These are phyloP conservation scores for Papilio demoleus DNA, from an alignment of 2,888 invertebrate genomes.

Conservation along the genomic window DNA sequence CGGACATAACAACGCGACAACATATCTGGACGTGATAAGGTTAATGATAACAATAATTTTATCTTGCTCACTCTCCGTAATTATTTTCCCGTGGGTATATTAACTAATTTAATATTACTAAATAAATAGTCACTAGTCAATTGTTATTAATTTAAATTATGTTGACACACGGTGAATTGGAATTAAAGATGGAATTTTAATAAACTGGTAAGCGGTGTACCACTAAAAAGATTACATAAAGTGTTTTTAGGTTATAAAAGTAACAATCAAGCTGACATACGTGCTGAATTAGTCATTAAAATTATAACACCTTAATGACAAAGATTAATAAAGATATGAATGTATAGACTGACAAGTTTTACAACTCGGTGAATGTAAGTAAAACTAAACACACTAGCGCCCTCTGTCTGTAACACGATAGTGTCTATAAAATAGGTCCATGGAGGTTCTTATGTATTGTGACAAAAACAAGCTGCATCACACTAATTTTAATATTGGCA, in stretches of 20 bases:
- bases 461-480: too few relatives aligned
- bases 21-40: not conserved
- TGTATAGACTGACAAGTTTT: too few relatives aligned
- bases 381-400: too few relatives aligned
- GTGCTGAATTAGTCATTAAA: conserved; percentile 3
- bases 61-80: not conserved
- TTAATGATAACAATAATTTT: not conserved
- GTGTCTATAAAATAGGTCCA: too few relatives aligned
- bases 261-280: not conserved
- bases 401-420: too few relatives aligned
- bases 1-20: not conserved
- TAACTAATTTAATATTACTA: too few relatives aligned
- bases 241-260: not conserved
- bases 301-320: not conserved
- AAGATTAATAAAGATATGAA: not conserved
- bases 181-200: not conserved
- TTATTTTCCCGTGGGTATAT: not conserved
- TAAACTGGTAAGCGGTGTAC: not conserved
- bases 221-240: not conserved
- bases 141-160: not conserved
- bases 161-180: not conserved
- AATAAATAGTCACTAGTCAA: not conserved
- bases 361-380: too few relatives aligned
- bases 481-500: too few relatives aligned
- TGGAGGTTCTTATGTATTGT: too few relatives aligned